Conservation (phyloP, 2,113 vertebrate species). For the Callospermophilus lateralis region DNA sequence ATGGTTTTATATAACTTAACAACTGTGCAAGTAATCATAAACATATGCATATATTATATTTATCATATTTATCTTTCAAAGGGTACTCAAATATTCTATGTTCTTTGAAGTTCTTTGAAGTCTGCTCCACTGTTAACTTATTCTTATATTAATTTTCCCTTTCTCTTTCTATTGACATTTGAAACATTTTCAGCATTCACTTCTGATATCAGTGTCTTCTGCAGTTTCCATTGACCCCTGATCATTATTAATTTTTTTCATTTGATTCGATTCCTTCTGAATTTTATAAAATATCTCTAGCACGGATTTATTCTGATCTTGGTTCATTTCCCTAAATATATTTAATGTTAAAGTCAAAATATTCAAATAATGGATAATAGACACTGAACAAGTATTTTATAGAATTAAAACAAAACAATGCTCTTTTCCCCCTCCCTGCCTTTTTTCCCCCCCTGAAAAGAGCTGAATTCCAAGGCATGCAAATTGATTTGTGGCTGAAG, state of each 20-base stretch:
- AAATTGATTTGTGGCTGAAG: not conserved
- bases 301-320: not conserved
- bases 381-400: slow-evolving; percentile 39
- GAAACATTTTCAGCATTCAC: not conserved
- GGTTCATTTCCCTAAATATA: not conserved
- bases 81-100: not conserved
- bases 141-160: not conserved
- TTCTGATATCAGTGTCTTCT: not conserved
- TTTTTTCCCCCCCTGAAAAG: not conserved
- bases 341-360: slow-evolving; percentile 48
- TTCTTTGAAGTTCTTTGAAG: no score
- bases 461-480: not conserved
- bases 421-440: not conserved
- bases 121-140: not conserved
- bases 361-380: not conserved
- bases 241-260: not conserved
- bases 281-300: not conserved
- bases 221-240: not conserved
- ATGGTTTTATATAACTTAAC: not conserved
- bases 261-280: not conserved
- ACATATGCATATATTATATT: not conserved
- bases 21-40: not conserved
- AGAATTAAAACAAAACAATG: not conserved
- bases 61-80: not conserved
- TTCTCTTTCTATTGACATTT: not conserved